Conservation (phyloP, 2,888 invertebrate genomes). For the Xanthorhoe spadicearia region DNA sequence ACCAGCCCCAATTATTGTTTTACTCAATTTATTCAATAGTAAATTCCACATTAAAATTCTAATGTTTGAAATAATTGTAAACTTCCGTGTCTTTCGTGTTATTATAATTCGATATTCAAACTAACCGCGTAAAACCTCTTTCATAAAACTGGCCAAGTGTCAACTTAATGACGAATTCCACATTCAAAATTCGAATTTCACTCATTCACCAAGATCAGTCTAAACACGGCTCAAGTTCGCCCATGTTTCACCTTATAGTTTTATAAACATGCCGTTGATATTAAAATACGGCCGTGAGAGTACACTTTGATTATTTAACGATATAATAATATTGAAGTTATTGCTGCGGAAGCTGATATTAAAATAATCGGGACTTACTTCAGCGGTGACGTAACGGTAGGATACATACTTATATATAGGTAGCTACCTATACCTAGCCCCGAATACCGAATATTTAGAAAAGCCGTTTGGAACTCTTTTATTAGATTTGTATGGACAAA, state of each 20-base stretch:
- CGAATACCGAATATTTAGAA: too few relatives aligned
- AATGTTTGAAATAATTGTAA: too few relatives aligned
- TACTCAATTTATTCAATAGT: too few relatives aligned
- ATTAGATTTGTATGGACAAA: too few relatives aligned
- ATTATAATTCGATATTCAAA: not conserved
- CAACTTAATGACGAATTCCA: constrained; percentile 34
- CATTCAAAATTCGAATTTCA: constrained; percentile 53
- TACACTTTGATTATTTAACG: constrained; percentile 54
- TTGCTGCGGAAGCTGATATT: constrained; percentile 52
- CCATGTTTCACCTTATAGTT: constrained; percentile 64
- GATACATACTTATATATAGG: not conserved
- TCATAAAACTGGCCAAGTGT: constrained; percentile 3
- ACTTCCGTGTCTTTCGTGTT: not conserved
- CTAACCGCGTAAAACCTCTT: not conserved
- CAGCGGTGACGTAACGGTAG: constrained; percentile 21
- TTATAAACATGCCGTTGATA: constrained; percentile 73
- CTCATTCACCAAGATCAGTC: constrained; percentile 80
- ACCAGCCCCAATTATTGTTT: too few relatives aligned
- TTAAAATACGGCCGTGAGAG: constrained; percentile 76
- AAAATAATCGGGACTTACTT: constrained; percentile 34
- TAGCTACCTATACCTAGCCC: constrained; percentile 3
- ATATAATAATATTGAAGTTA: constrained; percentile 55
- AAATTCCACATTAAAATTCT: too few relatives aligned
- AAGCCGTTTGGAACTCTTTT: too few relatives aligned
- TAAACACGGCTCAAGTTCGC: constrained; percentile 73